Conservation (phyloP, 1,140 invertebrate genomes). For the Apis laboriosa region DNA sequence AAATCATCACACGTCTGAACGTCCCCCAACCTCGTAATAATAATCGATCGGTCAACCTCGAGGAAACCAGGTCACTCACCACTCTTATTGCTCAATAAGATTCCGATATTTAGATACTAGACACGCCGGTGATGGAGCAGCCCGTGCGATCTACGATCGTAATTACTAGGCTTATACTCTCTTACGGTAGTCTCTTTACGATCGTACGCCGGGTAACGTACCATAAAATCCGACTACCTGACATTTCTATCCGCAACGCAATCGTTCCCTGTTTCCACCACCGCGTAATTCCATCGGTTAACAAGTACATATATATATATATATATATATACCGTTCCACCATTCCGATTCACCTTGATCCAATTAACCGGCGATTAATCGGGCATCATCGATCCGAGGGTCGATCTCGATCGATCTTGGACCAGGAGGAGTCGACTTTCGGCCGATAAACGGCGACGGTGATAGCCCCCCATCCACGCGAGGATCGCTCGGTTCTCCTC, state of each 20-base stretch:
- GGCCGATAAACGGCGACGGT: not conserved
- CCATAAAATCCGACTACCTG: conserved; percentile 1
- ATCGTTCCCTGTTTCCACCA: not conserved
- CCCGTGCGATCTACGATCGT: not conserved
- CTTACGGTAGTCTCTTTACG: not conserved
- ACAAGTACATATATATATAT: not conserved
- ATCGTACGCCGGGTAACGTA: not conserved
- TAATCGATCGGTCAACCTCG: not conserved
- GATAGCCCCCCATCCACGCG: conserved; percentile 21
- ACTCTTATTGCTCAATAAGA: not conserved
- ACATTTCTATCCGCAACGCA: not conserved
- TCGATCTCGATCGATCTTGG: not conserved
- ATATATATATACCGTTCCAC: not conserved
- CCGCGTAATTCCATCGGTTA: conserved; percentile 1
- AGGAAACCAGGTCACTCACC: not conserved
- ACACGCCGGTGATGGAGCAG: no score
- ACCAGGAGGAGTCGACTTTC: conserved; percentile 30
- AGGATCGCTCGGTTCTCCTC: not conserved
- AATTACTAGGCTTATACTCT: not conserved
- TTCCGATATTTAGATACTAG: not conserved
- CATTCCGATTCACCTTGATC: conserved; percentile 47
- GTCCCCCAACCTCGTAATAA: no score
- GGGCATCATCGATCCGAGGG: conserved; percentile 14
- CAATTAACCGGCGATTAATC: conserved; percentile 48
- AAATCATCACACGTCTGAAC: no score